Evolutionary conservation across 2,888 invertebrate genomes (phyloP), one percentile per base, ranked within the genome.

Genomic region (Aleiodes alternator): DNA sequence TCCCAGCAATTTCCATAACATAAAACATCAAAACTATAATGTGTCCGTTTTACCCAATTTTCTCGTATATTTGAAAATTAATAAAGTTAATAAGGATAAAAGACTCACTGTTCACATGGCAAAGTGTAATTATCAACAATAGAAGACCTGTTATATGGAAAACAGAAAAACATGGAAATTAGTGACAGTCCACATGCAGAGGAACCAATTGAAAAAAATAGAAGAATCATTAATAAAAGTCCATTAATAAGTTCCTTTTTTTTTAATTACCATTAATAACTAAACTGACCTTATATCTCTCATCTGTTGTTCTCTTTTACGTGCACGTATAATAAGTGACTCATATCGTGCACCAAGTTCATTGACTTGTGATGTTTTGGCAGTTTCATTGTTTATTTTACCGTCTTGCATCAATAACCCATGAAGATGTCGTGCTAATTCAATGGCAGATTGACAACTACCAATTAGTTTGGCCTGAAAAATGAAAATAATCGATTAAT

Each of bases 361-460:
- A 80, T 92, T 91, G 11, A 96, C 93, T 88, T 94, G 92, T 79
- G 92, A 92, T 59, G 92, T 90, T 89, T 92, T 92, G 0, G 95
- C 94, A 82, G 94, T 93, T 69, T 93, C 92, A 78, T 92, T 92
- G 0, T 91, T 92, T 23, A 94, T 93, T 73, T 93, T 93, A 86
- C 93, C 96, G 88, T 97, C 96, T 53, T 94, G 94, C 3, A 95
- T 89, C 3, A 97, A 90, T 16, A 96, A 88, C 77, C 93, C 93
- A 75, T 95, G 95, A 59, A 97, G 91, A 91, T 96, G 96, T 86
- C 94, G 94, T 31, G 96, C 93, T 72, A 96, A 89, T 88, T 97
- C 97, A 59, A 96, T 91, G 6, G 94, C 94, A 7, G 96, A 96
- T 84, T 95, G 94, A 79, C 96, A 95, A 81, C 94, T 94, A 66